Conservation (phyloP, 2,888 invertebrate species). For the Amiota minor region DNA sequence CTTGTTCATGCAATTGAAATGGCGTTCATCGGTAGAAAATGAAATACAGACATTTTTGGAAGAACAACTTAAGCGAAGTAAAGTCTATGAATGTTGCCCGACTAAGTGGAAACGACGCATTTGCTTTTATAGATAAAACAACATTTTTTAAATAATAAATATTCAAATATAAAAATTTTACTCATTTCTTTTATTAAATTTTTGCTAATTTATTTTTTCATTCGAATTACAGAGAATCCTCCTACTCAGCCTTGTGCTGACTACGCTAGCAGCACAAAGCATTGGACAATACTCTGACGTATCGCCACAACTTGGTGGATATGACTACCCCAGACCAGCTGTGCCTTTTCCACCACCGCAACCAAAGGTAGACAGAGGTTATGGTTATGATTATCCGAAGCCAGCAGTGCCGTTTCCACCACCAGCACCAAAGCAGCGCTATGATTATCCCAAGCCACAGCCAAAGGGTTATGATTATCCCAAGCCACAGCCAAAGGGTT, state of each 20-base stretch:
- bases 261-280: constrained; percentile 43
- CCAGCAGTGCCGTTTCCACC: constrained; percentile 30
- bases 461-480: constrained; percentile 59
- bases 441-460: constrained; percentile 58
- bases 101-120: constrained; percentile 83
- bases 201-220: constrained; percentile 26
- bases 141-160: constrained; percentile 9
- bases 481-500: constrained; percentile 46
- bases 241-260: constrained; percentile 52
- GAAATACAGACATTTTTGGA: constrained; percentile 78
- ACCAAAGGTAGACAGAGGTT: constrained; percentile 36
- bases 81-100: constrained; percentile 76
- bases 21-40: constrained; percentile 77
- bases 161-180: background rate
- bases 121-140: constrained; percentile 76
- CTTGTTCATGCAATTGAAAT: constrained; percentile 76
- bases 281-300: constrained; percentile 46
- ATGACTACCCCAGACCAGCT: constrained; percentile 58
- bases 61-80: constrained; percentile 73
- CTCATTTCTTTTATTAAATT: background rate
- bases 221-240: constrained; percentile 55
- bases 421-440: constrained; percentile 44
- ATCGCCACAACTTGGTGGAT: constrained; percentile 48
- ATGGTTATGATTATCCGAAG: constrained; percentile 36
- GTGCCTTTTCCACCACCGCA: constrained; percentile 45